phyloP scores from a whole-genome alignment of 2,113 vertebrate genomes.

The Oryzias woworae region DNA sequence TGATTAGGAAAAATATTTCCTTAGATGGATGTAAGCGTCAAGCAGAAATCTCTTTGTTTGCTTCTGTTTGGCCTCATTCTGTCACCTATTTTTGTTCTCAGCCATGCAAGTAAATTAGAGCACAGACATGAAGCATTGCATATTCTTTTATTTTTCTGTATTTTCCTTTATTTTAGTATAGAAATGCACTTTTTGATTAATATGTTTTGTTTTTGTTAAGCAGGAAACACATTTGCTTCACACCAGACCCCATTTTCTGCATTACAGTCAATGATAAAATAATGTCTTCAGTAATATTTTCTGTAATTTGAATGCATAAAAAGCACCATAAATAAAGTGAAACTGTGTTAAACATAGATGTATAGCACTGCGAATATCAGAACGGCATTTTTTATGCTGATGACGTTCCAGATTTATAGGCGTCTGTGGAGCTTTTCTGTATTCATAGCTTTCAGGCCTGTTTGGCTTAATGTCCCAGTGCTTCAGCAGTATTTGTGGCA shows the following conservation, averaged over 20 bases:
- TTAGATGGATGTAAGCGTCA: constrained; percentile 48
- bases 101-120: constrained; percentile 44
- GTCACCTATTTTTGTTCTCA: constrained; percentile 54
- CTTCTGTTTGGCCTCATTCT: constrained; percentile 57
- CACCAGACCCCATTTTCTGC: constrained; percentile 16
- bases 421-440: constrained; percentile 48
- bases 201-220: constrained; percentile 43
- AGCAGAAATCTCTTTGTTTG: constrained; percentile 26
- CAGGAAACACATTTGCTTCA: constrained; percentile 23
- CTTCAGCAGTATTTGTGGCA: constrained; percentile 50
- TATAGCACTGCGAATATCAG: constrained; percentile 37
- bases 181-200: constrained; percentile 58
- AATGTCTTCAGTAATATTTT: constrained; percentile 24
- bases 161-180: constrained; percentile 30
- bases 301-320: constrained; percentile 36
- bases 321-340: constrained; percentile 33
- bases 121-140: constrained; percentile 40
- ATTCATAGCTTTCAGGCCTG: constrained; percentile 56
- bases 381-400: constrained; percentile 40
- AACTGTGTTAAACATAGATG: constrained; percentile 36
- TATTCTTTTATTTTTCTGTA: constrained; percentile 25
- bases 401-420: constrained; percentile 52
- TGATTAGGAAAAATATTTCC: constrained; percentile 22
- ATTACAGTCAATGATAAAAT: constrained; percentile 3
- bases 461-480: constrained; percentile 58